Conservation (phyloP, 2,888 invertebrate genomes). For the Pyrrhosoma nymphula region DNA sequence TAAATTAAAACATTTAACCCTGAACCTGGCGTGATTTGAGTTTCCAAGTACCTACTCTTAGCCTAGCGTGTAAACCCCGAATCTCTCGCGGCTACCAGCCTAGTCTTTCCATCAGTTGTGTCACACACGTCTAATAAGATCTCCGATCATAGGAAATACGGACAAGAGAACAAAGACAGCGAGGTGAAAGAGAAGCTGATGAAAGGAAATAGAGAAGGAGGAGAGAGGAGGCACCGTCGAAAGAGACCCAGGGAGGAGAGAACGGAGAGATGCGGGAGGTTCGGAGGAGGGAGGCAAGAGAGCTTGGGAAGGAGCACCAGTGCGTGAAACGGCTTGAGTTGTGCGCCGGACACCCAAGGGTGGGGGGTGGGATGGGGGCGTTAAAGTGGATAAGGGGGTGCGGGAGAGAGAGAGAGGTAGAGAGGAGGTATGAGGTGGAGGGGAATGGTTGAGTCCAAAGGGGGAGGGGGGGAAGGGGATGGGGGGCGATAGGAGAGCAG, state of each 20-base stretch:
- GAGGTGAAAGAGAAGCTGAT: neutral
- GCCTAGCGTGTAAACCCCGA: too few relatives aligned
- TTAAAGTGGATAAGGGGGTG: neutral
- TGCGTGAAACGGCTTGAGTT: conserved; percentile 36
- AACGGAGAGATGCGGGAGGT: neutral
- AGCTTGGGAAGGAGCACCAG: neutral
- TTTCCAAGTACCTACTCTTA: too few relatives aligned
- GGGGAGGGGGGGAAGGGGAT: neutral
- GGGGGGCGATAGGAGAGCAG: neutral
- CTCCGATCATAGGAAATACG: too few relatives aligned
- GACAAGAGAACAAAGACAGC: neutral
- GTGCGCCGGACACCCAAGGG: conserved; percentile 12
- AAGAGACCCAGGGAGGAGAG: neutral
- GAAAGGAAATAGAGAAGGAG: neutral
- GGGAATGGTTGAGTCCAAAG: neutral
- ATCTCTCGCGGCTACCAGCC: too few relatives aligned
- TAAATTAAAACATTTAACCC: too few relatives aligned
- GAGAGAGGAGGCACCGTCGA: neutral
- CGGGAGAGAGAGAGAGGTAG: neutral
- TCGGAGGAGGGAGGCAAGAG: neutral
- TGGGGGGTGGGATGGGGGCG: neutral
- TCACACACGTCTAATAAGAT: too few relatives aligned
- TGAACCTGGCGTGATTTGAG: too few relatives aligned
- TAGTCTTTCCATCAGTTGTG: too few relatives aligned
- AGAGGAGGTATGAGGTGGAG: neutral